Evolutionary conservation across 2,888 invertebrate genomes (phyloP), one percentile per base, ranked within the genome.

Genomic region (Sarcophaga carnaria): DNA sequence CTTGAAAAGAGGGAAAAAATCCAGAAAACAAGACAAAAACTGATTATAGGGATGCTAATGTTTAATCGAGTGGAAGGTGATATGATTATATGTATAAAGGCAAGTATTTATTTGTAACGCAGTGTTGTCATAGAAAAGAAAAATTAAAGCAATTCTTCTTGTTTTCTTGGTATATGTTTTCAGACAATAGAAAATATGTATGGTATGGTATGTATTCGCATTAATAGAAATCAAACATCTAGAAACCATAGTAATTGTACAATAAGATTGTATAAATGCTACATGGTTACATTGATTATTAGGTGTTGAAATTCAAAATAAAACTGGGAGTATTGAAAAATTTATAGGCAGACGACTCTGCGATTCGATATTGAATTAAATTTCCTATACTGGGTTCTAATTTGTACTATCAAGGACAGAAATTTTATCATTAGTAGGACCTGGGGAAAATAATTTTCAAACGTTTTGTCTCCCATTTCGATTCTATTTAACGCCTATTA

Each of bases 41-140:
- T 88, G 86, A 88, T 87, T 72, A 75, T 80, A 82, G 69, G 66
- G 76, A 85, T 85, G 83, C 77, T 86, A 78, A 89, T 87, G 92
- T 91, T 93, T 91, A 93, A 93, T 93, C 93, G 93, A 90, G 90
- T 90, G 91, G 93, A 93, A 93, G 90, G 90, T 91, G 93, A 93
- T 92, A 92, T 92, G 93, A 93, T 93, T 93, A 93, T 92, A 91
- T 87, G 89, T 90, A 59, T 60, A 59, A 54, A 62, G 72, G 12
- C 20, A 47, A 20, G 12, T 11, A 49, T 49, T 12, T 67, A 17
- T 47, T 5, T 20, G 47, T 67, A 71, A n/a, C 8, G 25, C 25
- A 59, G 5, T 14, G 25, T 71, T 54, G 64, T 64, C 11, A 47
- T 60, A 64, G 49, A 49, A 49, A 14, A 60, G 20, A 22, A 22